phyloP scores from a whole-genome alignment of 2,888 invertebrate genomes.

The Trichogramma evanescens region DNA sequence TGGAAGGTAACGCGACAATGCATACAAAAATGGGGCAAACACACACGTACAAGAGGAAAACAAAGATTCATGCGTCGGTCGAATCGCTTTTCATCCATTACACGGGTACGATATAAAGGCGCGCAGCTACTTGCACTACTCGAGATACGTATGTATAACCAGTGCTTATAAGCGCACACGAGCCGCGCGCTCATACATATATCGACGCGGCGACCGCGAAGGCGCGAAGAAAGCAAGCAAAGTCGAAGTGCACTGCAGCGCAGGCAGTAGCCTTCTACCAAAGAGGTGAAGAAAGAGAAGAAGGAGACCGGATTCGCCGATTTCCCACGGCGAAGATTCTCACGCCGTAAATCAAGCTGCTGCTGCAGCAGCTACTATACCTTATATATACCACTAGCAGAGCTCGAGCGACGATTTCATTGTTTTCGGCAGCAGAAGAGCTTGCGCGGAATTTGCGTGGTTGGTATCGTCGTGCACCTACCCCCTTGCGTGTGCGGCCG shows the following conservation, averaged over 20 bases:
- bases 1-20: too few species aligned
- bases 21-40: not conserved
- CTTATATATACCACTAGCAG: not conserved
- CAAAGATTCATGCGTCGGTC: constrained; percentile 19
- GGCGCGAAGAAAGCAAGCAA: not conserved
- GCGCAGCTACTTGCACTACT: too few species aligned
- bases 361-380: constrained; percentile 21
- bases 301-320: constrained; percentile 25
- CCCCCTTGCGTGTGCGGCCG: too few species aligned
- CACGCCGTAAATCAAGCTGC: constrained; percentile 33
- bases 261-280: not conserved
- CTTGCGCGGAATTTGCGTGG: constrained; percentile 26
- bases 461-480: constrained; percentile 16
- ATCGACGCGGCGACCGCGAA: not conserved
- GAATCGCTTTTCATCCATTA: constrained; percentile 17
- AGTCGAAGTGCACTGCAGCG: too few species aligned
- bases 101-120: not conserved
- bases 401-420: constrained; percentile 24
- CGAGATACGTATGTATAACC: too few species aligned
- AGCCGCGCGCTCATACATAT: not conserved
- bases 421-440: constrained; percentile 26
- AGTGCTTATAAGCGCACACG: too few species aligned
- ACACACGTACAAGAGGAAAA: constrained; percentile 4
- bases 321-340: constrained; percentile 34
- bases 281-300: constrained; percentile 1